phyloP scores from a whole-genome alignment of 2,888 invertebrate species.

The Seira sanloemensis region DNA sequence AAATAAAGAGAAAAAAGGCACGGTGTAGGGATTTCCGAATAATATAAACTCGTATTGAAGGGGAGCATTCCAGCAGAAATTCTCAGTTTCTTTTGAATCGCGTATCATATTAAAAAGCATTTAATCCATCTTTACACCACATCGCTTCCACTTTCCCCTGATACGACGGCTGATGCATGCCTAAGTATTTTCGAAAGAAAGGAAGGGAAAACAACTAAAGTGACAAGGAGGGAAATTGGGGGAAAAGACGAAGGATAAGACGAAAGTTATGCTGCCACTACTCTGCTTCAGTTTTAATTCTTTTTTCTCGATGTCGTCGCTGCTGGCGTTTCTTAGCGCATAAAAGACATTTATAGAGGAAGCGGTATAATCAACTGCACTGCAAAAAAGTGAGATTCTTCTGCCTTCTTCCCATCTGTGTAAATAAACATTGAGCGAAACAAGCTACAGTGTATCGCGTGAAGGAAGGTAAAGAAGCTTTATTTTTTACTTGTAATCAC shows the following conservation, averaged over 20 bases:
- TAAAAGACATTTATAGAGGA: neutral
- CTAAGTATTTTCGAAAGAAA: too few relatives aligned
- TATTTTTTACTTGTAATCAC: neutral
- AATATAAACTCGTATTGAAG: too few relatives aligned
- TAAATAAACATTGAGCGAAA: neutral
- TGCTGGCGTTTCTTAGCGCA: neutral
- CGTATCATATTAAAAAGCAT: conserved; percentile 49
- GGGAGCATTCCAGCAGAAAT: conserved; percentile 26
- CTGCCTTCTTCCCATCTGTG: neutral
- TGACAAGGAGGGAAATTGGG: neutral
- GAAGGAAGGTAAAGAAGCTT: neutral
- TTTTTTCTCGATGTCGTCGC: neutral
- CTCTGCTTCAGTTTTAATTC: neutral
- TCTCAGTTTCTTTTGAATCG: conserved; percentile 24
- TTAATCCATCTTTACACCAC: conserved; percentile 48
- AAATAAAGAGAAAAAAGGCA: too few relatives aligned
- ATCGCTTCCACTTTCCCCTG: conserved; percentile 27
- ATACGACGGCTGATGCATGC: conserved; percentile 28
- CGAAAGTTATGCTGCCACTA: neutral
- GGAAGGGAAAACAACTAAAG: neutral
- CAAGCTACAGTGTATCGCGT: too few relatives aligned
- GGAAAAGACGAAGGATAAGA: neutral
- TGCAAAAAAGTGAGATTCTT: neutral
- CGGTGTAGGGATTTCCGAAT: too few relatives aligned
- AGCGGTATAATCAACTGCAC: neutral